Conservation (phyloP, 2,113 vertebrate species). For the Pardalotus punctatus region DNA sequence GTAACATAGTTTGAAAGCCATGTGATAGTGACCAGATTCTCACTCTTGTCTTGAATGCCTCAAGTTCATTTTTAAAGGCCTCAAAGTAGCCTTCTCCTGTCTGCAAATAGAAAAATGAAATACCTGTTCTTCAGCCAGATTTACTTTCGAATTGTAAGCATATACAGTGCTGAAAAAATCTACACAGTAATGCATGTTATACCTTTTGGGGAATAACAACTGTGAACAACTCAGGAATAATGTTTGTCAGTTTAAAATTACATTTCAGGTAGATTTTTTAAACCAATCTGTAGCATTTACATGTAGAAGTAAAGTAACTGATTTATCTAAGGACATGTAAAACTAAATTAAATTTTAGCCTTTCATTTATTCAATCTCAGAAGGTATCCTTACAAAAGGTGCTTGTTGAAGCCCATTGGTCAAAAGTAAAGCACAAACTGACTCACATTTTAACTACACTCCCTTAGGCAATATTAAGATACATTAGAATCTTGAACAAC, state of each 20-base stretch:
- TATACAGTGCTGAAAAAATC: not conserved
- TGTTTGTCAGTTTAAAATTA: not conserved
- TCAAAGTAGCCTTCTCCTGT: slow-evolving; percentile 90
- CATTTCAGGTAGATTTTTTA: not conserved
- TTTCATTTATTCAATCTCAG: not conserved
- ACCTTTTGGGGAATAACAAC: not conserved
- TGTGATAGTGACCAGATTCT: slow-evolving; percentile 80
- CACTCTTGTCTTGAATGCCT: slow-evolving; percentile 90
- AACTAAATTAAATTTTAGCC: not conserved
- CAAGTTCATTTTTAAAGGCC: slow-evolving; percentile 92
- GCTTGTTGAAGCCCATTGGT: not conserved
- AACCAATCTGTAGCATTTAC: not conserved
- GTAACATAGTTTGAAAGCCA: slow-evolving; percentile 62
- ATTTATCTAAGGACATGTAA: not conserved
- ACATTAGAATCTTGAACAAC: not conserved
- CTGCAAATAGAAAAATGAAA: slow-evolving; percentile 64
- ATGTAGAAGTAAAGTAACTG: not conserved
- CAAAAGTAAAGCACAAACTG: not conserved
- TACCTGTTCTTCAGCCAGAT: not conserved
- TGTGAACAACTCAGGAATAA: not conserved
- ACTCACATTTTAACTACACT: not conserved
- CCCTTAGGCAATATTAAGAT: not conserved
- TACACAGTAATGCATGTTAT: not conserved
- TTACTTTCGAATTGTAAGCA: not conserved
- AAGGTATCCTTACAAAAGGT: not conserved